Percentiles rank a stretch among this genome's conserved stretches.
Evolutionary conservation across 1,140 invertebrate genomes (phyloP).

Genomic region (Solenopsis fugax): DNA sequence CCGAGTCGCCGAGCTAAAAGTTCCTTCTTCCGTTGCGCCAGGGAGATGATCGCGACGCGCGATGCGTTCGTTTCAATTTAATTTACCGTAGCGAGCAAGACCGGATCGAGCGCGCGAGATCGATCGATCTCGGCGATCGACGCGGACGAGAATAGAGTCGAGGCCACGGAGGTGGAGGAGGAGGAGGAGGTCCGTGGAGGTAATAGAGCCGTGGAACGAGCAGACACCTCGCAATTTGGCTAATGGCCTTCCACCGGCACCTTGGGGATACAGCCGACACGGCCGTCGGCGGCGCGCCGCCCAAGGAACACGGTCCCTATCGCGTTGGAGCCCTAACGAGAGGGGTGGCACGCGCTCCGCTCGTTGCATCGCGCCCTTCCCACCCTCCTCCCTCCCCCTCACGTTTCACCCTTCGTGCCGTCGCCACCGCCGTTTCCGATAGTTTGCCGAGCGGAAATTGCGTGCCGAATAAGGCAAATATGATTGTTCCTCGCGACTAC

Average conservation of each 20-base stretch:
- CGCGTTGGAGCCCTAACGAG: slow-evolving; percentile 50
- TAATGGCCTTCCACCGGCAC: slow-evolving; percentile 84
- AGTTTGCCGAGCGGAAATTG: slow-evolving; percentile 67
- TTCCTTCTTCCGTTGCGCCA: neutral
- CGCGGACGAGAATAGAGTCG: slow-evolving; percentile 58
- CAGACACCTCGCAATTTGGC: slow-evolving; percentile 85
- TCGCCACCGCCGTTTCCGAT: slow-evolving; percentile 55
- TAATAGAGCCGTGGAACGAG: slow-evolving; percentile 85
- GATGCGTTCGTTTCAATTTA: slow-evolving; percentile 38
- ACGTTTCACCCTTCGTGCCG: neutral
- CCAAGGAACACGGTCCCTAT: slow-evolving; percentile 55
- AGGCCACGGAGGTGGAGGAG: slow-evolving; percentile 18
- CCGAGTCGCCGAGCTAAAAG: neutral
- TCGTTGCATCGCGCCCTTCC: neutral
- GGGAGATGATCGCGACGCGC: neutral
- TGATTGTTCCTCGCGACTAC: slow-evolving; percentile 50
- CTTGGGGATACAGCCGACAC: slow-evolving; percentile 63
- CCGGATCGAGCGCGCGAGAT: slow-evolving; percentile 43
- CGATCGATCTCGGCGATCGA: slow-evolving; percentile 54
- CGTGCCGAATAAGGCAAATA: slow-evolving; percentile 57
- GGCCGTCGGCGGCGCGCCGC: slow-evolving; percentile 38
- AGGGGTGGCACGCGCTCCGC: slow-evolving; percentile 58
- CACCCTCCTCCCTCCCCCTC: neutral
- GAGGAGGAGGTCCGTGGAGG: slow-evolving; percentile 67
- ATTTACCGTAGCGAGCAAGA: slow-evolving; percentile 15